Percentiles rank a stretch among this genome's conserved stretches.
These are phyloP conservation scores for Thalassoma bifasciatum DNA, from an alignment of 2,113 vertebrate species.

Conservation along the genomic window DNA sequence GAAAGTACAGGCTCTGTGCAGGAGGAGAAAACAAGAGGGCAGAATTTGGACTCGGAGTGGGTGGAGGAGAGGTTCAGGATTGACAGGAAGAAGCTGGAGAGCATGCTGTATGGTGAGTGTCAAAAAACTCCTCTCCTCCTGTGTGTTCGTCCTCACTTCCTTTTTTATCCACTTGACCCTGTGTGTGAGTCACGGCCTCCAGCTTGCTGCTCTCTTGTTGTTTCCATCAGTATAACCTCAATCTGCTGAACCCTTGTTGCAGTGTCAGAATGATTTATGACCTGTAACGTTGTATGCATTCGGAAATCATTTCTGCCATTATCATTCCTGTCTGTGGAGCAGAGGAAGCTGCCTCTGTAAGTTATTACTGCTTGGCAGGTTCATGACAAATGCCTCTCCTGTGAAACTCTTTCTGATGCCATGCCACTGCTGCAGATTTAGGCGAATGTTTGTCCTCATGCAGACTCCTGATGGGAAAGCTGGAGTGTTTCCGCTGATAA, in stretches of 20 bases:
- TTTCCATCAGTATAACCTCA: slow-evolving; percentile 48
- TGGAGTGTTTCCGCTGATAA: slow-evolving; percentile 34
- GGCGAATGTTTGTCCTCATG: slow-evolving; percentile 43
- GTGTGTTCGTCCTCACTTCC: neutral
- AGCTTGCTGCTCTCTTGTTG: slow-evolving; percentile 41
- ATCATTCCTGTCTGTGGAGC: slow-evolving; percentile 56
- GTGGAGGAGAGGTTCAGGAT: slow-evolving; percentile 86
- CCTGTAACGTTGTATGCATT: slow-evolving; percentile 46
- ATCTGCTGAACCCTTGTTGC: slow-evolving; percentile 35
- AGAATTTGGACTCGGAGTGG: slow-evolving; percentile 77
- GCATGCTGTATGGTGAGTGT: slow-evolving; percentile 84
- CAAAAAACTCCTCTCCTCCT: slow-evolving; percentile 4
- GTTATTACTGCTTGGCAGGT: slow-evolving; percentile 62
- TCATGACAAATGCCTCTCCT: slow-evolving; percentile 67
- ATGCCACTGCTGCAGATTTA: slow-evolving; percentile 25
- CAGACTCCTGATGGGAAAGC: slow-evolving; percentile 25
- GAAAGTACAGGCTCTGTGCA: slow-evolving; percentile 47
- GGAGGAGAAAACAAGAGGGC: slow-evolving; percentile 39
- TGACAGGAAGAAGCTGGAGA: slow-evolving; percentile 86
- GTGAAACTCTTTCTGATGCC: slow-evolving; percentile 40
- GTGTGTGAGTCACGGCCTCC: slow-evolving; percentile 34
- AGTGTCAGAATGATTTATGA: slow-evolving; percentile 59
- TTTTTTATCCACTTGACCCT: slow-evolving; percentile 47
- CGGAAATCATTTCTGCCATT: slow-evolving; percentile 43
- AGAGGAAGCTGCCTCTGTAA: slow-evolving; percentile 49